Percentiles rank a stretch among this genome's conserved stretches.
Evolutionary conservation across 2,888 invertebrate species (phyloP).

Genomic region (Acrocyrtus sp.): DNA sequence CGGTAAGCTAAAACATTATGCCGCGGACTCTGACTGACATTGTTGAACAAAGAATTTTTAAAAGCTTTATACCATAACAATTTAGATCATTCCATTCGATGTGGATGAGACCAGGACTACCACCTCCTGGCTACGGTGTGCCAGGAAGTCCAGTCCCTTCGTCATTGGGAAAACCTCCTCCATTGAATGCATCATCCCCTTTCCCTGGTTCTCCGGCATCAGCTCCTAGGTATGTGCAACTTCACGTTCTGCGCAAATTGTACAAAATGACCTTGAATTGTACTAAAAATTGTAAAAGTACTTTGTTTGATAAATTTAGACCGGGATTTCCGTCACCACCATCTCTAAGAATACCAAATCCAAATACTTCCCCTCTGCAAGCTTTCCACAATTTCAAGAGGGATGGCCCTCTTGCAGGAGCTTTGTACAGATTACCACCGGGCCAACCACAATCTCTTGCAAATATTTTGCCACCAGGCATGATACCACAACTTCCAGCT

Average conservation of each 20-base stretch:
- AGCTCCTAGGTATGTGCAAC: constrained; percentile 53
- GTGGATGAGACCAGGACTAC: constrained; percentile 56
- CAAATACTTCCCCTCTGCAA: constrained; percentile 56
- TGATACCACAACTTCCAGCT: constrained; percentile 45
- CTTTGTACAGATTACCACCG: constrained; percentile 51
- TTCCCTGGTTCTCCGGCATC: constrained; percentile 51
- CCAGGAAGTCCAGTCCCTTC: constrained; percentile 37
- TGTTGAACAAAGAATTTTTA: too few relatives aligned
- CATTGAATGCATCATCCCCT: constrained; percentile 55
- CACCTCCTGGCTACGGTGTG: constrained; percentile 40
- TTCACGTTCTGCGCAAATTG: too few relatives aligned
- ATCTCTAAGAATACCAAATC: constrained; percentile 60
- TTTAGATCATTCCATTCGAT: constrained; percentile 55
- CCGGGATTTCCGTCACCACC: constrained; percentile 57
- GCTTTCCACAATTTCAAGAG: constrained; percentile 61
- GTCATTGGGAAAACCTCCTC: constrained; percentile 61
- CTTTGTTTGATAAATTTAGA: constrained; percentile 12
- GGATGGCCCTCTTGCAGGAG: constrained; percentile 38
- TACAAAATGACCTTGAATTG: neutral
- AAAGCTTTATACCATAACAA: neutral
- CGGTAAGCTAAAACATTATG: constrained; percentile 33
- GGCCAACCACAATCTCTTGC: constrained; percentile 46
- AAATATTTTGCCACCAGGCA: constrained; percentile 48
- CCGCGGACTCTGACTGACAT: neutral
- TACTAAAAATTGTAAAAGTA: too few relatives aligned